These are phyloP conservation scores for Cyclopterus lumpus DNA, from an alignment of 2,797 vertebrate genomes.

Conservation along the genomic window DNA sequence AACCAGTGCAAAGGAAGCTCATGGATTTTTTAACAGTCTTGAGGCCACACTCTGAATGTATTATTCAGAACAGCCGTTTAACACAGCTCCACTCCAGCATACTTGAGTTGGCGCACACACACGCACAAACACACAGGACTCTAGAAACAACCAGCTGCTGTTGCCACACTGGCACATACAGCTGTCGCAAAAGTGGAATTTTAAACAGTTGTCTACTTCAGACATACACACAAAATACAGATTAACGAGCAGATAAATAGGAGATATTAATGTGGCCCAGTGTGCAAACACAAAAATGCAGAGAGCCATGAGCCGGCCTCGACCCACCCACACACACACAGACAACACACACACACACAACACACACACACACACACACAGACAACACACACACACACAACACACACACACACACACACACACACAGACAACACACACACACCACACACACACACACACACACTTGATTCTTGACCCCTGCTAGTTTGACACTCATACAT, in stretches of 20 bases:
- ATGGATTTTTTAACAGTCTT: constrained; percentile 65
- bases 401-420: not conserved
- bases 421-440: not conserved
- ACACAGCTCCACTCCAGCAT: constrained; percentile 48
- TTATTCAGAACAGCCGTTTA: constrained; percentile 67
- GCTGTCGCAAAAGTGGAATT: constrained; percentile 39
- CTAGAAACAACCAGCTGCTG: constrained; percentile 20
- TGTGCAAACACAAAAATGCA: constrained; percentile 12
- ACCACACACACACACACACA: not conserved
- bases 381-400: no score
- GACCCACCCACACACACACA: not conserved
- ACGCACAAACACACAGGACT: not conserved
- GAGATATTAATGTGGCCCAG: not conserved
- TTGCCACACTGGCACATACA: constrained; percentile 39
- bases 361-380: not conserved
- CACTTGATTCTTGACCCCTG: not conserved
- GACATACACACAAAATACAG: constrained; percentile 22
- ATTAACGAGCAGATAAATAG: constrained; percentile 10
- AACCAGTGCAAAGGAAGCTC: constrained; percentile 60
- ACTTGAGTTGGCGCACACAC: constrained; percentile 11
- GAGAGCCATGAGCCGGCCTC: not conserved
- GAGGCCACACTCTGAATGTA: constrained; percentile 40
- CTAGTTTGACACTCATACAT: constrained; percentile 2
- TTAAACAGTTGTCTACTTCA: constrained; percentile 30
- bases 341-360: not conserved